phyloP scores from a whole-genome alignment of 2,888 invertebrate genomes.

The Apotomis betuletana region DNA sequence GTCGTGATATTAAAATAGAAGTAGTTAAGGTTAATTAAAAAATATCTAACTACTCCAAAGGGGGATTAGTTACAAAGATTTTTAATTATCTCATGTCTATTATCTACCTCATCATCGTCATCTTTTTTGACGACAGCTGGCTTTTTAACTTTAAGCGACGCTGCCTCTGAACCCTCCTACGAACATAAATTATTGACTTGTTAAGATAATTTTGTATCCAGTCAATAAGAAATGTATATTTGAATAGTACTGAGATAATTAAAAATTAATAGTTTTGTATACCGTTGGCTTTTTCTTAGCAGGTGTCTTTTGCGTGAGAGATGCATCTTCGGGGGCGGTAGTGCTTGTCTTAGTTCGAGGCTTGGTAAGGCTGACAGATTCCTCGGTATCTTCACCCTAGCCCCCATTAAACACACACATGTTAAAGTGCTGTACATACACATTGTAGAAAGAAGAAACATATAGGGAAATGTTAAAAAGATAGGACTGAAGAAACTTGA shows the following conservation, averaged over 20 bases:
- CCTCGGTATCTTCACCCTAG: conserved; percentile 77
- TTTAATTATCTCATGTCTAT: conserved; percentile 69
- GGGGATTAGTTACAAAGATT: conserved; percentile 55
- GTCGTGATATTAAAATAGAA: conserved; percentile 48
- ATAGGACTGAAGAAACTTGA: conserved; percentile 5
- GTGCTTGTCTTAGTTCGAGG: conserved; percentile 80
- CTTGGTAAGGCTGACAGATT: conserved; percentile 78
- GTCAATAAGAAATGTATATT: conserved; percentile 18
- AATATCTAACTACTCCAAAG: conserved; percentile 53
- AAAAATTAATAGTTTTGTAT: conserved; percentile 59
- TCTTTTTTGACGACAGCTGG: conserved; percentile 76
- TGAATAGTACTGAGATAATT: conserved; percentile 66
- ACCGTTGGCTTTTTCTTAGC: conserved; percentile 80
- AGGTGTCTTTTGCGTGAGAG: conserved; percentile 80
- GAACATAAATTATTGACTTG: conserved; percentile 44
- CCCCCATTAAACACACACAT: conserved; percentile 57
- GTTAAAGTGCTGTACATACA: conserved; percentile 49
- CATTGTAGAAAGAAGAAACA: conserved; percentile 23
- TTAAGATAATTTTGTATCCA: background rate
- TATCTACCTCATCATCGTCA: conserved; percentile 72
- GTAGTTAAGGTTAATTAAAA: conserved; percentile 51
- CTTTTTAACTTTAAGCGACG: conserved; percentile 78
- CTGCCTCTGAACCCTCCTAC: conserved; percentile 78
- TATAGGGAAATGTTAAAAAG: conserved; percentile 23
- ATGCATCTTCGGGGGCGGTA: conserved; percentile 78